Conservation (phyloP, 2,888 invertebrate species). For the Tethea ocularis region DNA sequence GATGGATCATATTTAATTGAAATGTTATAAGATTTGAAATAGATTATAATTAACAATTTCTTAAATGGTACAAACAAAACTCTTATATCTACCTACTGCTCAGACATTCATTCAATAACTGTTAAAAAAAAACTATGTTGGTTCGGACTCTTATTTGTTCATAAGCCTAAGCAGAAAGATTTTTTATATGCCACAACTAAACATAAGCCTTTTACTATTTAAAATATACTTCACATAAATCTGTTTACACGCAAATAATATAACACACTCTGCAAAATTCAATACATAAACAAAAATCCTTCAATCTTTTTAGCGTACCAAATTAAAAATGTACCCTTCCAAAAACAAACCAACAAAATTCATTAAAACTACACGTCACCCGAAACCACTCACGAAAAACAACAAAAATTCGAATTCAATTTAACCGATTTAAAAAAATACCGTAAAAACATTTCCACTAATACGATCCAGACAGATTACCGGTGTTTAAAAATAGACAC, state of each 20-base stretch:
- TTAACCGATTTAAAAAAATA: constrained; percentile 1
- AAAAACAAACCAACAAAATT: constrained; percentile 3
- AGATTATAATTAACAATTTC: no score
- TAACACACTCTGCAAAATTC: background rate
- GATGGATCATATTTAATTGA: no score
- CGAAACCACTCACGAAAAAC: constrained; percentile 4
- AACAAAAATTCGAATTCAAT: constrained; percentile 2
- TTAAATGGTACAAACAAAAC: no score
- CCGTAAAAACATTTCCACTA: constrained; percentile 1
- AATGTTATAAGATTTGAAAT: no score
- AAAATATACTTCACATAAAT: background rate
- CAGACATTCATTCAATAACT: no score
- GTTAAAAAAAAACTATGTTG: no score
- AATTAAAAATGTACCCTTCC: background rate
- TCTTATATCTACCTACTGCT: no score
- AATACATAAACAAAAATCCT: background rate
- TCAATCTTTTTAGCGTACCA: background rate
- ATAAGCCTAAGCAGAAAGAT: no score
- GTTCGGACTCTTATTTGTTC: no score
- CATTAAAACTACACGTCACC: background rate
- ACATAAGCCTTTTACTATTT: background rate
- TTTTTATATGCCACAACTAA: no score
- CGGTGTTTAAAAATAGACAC: background rate
- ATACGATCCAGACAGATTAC: background rate
- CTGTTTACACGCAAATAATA: background rate